Base-by-base conservation (phyloP, 2,113 vertebrate genomes). In the Trinectes maculatus region DNA sequence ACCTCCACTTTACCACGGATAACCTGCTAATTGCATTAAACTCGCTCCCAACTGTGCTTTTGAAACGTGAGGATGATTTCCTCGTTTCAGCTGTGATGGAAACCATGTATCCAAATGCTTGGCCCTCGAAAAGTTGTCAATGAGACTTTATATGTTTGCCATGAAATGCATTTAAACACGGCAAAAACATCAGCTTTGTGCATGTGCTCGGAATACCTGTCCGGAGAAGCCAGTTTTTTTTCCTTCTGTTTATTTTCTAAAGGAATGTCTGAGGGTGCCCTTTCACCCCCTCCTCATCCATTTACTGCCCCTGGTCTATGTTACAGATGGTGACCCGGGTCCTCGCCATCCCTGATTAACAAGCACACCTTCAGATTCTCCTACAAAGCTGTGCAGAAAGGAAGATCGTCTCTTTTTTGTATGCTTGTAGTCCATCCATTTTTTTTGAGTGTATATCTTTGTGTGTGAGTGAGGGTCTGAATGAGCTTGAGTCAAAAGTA, bases 1-100 rank as follows among this genome's bases (percentile, higher is more conserved):
- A 80, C 78, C 82, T 80, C 70, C 64, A 80, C 77, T 86, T 85
- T 77, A 68, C 74, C 75, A 82, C 53, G 76, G 83, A 85, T 87
- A 88, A 89, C 84, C 83, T 86, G 78, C 85, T 92, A 92, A 92
- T 90, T 87, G 68, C 69, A 82, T 91, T 89, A 91, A 58, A 86
- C 39, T 54, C 78, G 61, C 77, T 71, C 63, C 75, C 78, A 57
- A 64, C 53, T 61, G 77, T 53, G 56, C 49, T 59, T 69, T 80
- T 85, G 74, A 84, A 89, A 87, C 16, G 33, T 71, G 68, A 87
- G 76, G 21, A 82, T 53, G 46, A 60, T 40, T 46, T 21, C 34
- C 28, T 43, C 42, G 16, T 22, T 62, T 42, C 18, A 33, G 12
- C 28, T 25, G 15, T 29, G 21, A 6, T 9, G 2, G 8, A 63